Evolutionary conservation across 2,888 invertebrate species (phyloP), one percentile per base, ranked within the genome.

Genomic region (Lasioglossum morio): DNA sequence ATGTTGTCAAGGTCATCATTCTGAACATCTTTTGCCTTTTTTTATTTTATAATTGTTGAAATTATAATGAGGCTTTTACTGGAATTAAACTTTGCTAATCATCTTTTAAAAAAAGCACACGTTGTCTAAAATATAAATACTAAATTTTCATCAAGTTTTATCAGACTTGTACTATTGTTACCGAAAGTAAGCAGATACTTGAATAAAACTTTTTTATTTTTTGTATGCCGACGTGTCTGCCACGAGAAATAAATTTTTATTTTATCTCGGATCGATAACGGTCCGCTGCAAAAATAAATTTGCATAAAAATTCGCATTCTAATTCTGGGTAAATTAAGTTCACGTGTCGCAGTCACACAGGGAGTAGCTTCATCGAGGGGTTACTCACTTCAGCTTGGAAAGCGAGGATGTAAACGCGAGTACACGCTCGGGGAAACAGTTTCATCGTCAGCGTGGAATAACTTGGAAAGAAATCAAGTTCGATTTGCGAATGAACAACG

Each of bases 381-480:
- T 63, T 30, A 16, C 30, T 5, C 63, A 7, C 30, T 30, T 27
- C 27, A 5, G 30, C 16, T 16, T 5, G 30, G 7, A 63, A 63
- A 63, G 30, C 8, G 30, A 8, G 30, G 30, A 34, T 27, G 30
- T 63, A 63, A 63, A 63, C 30, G 8, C 7, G 19, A 30, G 16
- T 10, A 2, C 12, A 16, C 5, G 2, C 23, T 1, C 2, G 4
- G 69, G 69, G 37, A 19, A 23, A 12, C 12, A 23, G 19, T 69
- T 37, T 10, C 4, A 4, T 37, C 37, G 23, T 37, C 3, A 37
- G 10, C 34, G 37, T 37, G 23, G 37, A 37, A 69, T 69, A 69
- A 69, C 1, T 69, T 69, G 69, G 37, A 69, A 37, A 23, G 69
- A 69, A 69, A 69, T 69, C 69, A 69, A 69, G 69, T 69, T 37